These are phyloP conservation scores for Diabrotica balteata DNA, from an alignment of 2,888 invertebrate species.

Conservation along the genomic window DNA sequence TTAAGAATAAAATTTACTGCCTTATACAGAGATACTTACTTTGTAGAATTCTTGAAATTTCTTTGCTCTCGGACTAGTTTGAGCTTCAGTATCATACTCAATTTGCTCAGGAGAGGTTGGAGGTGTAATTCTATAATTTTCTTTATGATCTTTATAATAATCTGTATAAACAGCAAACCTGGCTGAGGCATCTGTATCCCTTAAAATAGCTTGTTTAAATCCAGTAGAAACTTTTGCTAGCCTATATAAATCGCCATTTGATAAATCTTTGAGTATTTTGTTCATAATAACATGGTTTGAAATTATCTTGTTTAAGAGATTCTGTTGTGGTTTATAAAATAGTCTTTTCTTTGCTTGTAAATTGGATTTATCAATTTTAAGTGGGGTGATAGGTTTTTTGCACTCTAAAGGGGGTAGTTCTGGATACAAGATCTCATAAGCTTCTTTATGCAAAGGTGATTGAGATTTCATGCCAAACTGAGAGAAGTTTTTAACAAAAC, in stretches of 20 bases:
- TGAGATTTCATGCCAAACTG: constrained; percentile 43
- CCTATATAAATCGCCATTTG: constrained; percentile 52
- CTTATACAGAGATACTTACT: constrained; percentile 33
- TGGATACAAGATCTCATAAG: constrained; percentile 53
- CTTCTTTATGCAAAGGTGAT: constrained; percentile 48
- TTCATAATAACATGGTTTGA: constrained; percentile 48
- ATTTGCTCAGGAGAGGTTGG: constrained; percentile 49
- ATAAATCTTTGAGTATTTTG: constrained; percentile 49
- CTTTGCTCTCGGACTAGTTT: constrained; percentile 39
- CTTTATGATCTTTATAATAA: constrained; percentile 46
- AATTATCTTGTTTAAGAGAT: constrained; percentile 39
- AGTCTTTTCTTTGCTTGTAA: constrained; percentile 50
- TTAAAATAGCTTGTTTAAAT: constrained; percentile 41
- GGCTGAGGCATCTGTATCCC: constrained; percentile 35
- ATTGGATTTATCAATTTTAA: constrained; percentile 42
- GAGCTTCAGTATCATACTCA: constrained; percentile 28
- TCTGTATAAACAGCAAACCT: constrained; percentile 41
- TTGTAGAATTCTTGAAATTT: constrained; percentile 43
- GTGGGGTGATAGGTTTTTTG: constrained; percentile 43
- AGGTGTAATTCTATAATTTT: constrained; percentile 52
- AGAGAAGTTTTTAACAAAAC: constrained; percentile 41
- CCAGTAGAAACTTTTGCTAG: constrained; percentile 48
- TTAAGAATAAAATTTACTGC: no score
- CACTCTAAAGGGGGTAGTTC: constrained; percentile 44
- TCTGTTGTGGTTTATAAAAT: constrained; percentile 39